These are phyloP conservation scores for Sander vitreus DNA, from an alignment of 2,113 vertebrate species.

Conservation along the genomic window DNA sequence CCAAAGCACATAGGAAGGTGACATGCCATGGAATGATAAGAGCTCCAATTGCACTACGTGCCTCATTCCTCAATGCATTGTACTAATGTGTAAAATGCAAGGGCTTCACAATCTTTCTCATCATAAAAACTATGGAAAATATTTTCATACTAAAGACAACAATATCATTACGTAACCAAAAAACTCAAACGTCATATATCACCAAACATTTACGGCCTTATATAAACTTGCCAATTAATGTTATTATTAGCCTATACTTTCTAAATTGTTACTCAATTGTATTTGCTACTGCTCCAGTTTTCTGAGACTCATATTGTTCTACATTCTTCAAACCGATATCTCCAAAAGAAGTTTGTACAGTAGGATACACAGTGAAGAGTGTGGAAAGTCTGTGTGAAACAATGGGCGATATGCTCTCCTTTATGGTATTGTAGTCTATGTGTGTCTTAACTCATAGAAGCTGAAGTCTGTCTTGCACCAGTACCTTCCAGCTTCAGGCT, in stretches of 20 bases:
- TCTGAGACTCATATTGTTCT: conserved; percentile 16
- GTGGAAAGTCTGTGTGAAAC: conserved; percentile 26
- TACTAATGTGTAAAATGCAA: conserved; percentile 15
- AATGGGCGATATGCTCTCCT: conserved; percentile 13
- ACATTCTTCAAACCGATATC: conserved; percentile 3
- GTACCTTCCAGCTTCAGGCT: conserved; percentile 55
- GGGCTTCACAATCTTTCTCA: no score
- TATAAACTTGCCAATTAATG: background rate
- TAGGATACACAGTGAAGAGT: conserved; percentile 12
- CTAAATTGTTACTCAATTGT: no score
- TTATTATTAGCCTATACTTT: background rate
- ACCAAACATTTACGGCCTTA: background rate
- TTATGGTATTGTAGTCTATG: conserved; percentile 17
- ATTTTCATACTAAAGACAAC: background rate
- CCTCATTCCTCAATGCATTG: conserved; percentile 4
- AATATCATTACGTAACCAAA: background rate
- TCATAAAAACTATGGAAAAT: background rate
- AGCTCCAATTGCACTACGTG: conserved; percentile 19
- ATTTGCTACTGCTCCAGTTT: conserved; percentile 5
- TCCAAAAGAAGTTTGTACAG: background rate
- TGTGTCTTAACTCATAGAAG: conserved; percentile 32
- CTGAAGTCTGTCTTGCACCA: conserved; percentile 39
- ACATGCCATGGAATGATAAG: conserved; percentile 42
- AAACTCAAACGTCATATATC: background rate
- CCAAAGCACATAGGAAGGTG: conserved; percentile 60